Evolutionary conservation across 2,113 vertebrate genomes (phyloP).

Genomic region (Prinia subflava): DNA sequence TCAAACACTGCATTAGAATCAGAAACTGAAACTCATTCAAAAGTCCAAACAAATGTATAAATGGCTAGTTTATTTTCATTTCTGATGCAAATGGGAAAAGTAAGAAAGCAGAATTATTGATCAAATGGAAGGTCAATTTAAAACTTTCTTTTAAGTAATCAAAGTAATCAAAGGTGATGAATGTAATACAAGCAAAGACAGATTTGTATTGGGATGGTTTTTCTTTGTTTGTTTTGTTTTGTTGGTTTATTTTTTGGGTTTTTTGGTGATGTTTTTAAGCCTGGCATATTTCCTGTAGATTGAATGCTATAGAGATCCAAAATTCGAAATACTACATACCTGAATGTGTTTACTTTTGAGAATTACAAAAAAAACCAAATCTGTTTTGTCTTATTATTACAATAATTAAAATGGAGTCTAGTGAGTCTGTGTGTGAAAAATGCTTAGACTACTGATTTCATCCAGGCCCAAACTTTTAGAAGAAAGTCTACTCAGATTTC

Average conservation of each 20-base stretch:
- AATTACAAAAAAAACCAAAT: background rate
- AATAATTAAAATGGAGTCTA: background rate
- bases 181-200: background rate
- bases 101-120: conserved; percentile 6
- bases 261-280: background rate
- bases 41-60: conserved; percentile 11
- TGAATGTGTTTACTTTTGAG: background rate
- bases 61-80: conserved; percentile 15
- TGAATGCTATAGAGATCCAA: background rate
- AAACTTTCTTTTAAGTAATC: background rate
- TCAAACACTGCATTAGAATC: conserved; percentile 10
- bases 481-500: background rate
- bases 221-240: background rate
- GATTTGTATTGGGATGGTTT: background rate
- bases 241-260: background rate
- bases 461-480: background rate
- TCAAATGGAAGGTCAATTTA: background rate
- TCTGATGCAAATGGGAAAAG: background rate
- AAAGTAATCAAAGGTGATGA: background rate
- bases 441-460: background rate
- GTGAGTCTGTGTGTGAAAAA: background rate
- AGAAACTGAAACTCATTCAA: background rate
- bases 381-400: background rate
- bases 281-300: background rate
- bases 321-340: background rate